phyloP scores from a whole-genome alignment of 2,113 vertebrate genomes.

The Puntigrus tetrazona region DNA sequence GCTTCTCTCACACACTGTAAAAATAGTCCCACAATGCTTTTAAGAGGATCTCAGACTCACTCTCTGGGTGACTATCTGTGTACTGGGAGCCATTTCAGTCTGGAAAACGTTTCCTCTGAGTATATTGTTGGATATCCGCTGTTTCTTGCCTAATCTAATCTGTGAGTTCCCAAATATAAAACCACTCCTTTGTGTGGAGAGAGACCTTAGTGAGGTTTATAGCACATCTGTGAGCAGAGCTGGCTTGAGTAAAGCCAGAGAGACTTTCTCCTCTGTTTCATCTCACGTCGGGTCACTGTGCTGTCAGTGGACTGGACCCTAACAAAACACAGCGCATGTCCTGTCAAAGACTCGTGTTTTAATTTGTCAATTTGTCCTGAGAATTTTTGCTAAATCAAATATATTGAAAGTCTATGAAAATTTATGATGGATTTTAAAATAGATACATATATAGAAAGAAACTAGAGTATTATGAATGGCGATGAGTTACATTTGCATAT shows the following conservation, averaged over 20 bases:
- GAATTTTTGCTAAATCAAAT: neutral
- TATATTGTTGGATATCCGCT: constrained; percentile 31
- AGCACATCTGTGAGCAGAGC: constrained; percentile 36
- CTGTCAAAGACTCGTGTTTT: neutral
- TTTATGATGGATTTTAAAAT: neutral
- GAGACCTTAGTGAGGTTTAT: constrained; percentile 17
- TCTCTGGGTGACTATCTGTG: constrained; percentile 16
- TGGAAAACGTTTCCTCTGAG: constrained; percentile 1
- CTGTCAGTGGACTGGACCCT: neutral
- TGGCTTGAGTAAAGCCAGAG: constrained; percentile 45
- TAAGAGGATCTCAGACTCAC: neutral
- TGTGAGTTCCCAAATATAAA: constrained; percentile 29
- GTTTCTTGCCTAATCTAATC: constrained; percentile 50
- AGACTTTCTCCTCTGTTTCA: constrained; percentile 21
- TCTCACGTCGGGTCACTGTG: neutral
- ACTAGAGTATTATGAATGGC: no score
- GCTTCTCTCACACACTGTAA: constrained; percentile 50
- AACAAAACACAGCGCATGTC: constrained; percentile 22
- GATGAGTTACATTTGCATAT: no score
- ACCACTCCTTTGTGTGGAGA: constrained; percentile 24
- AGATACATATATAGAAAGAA: no score
- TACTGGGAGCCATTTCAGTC: neutral
- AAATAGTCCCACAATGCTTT: constrained; percentile 45
- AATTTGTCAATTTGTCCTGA: neutral
- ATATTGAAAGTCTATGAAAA: neutral